phyloP scores from a whole-genome alignment of 1,140 invertebrate genomes.

The Hormaphis cornu region DNA sequence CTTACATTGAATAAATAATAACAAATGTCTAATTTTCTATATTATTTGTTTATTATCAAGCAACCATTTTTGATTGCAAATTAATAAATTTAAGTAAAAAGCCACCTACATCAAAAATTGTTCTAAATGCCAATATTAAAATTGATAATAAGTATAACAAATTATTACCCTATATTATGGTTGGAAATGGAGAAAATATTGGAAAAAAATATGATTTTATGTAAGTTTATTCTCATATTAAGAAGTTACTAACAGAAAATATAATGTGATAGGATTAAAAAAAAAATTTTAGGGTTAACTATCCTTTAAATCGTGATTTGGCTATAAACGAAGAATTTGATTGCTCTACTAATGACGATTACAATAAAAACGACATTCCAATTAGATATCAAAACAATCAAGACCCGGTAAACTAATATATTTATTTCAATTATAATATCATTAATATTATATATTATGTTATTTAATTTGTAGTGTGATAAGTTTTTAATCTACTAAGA shows the following conservation, averaged over 20 bases:
- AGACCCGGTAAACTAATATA: not conserved
- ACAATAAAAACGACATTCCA: not conserved
- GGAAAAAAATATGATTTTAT: conserved; percentile 26
- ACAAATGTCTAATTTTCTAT: not conserved
- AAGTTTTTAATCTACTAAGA: too few relatives aligned
- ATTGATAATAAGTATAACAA: conserved; percentile 5
- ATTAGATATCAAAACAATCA: not conserved
- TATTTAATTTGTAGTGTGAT: too few relatives aligned
- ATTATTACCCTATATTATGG: conserved; percentile 4
- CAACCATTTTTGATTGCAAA: conserved; percentile 4
- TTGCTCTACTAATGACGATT: not conserved
- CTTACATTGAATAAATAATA: not conserved
- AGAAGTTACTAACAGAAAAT: too few relatives aligned
- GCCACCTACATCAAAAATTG: not conserved
- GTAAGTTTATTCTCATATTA: not conserved
- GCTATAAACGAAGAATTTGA: conserved; percentile 26
- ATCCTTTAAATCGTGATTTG: conserved; percentile 3
- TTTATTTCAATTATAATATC: not conserved
- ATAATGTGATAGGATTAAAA: too few relatives aligned
- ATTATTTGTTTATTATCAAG: not conserved
- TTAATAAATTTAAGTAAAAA: conserved; percentile 2
- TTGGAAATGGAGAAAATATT: conserved; percentile 26
- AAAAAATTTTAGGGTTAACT: not conserved
- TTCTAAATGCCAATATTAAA: conserved; percentile 20
- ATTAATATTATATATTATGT: too few relatives aligned